Conservation (phyloP, 2,113 vertebrate genomes). For the Forbesichthys papilliferus region DNA sequence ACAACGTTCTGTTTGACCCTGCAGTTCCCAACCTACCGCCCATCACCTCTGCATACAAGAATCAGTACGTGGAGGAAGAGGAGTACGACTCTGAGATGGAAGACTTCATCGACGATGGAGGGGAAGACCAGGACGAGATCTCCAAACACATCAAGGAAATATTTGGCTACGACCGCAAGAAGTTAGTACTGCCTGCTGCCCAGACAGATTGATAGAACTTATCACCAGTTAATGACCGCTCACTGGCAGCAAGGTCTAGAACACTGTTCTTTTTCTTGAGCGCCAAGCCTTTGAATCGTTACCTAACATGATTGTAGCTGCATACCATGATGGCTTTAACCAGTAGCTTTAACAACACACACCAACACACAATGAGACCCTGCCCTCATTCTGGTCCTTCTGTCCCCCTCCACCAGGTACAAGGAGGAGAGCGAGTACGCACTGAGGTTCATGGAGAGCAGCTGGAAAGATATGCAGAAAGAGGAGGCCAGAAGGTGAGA, state of each 20-base stretch:
- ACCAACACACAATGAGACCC: background rate
- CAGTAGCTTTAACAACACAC: no score
- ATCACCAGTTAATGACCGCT: no score
- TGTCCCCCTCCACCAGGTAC: constrained; percentile 76
- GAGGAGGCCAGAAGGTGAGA: constrained; percentile 94
- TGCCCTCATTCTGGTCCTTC: background rate
- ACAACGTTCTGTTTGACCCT: background rate
- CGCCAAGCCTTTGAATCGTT: no score
- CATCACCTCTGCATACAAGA: constrained; percentile 80
- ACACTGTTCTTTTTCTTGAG: no score
- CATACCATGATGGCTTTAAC: no score
- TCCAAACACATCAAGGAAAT: constrained; percentile 96
- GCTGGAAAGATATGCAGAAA: constrained; percentile 94
- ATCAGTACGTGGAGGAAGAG: constrained; percentile 84
- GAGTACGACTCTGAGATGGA: constrained; percentile 98
- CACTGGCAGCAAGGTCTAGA: no score
- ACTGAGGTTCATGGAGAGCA: constrained; percentile 97
- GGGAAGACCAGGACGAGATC: constrained; percentile 88
- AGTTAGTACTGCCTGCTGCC: constrained; percentile 65
- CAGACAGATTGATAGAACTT: no score
- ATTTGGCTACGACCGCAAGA: constrained; percentile 92
- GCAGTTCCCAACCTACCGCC: constrained; percentile 77
- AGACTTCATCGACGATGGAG: constrained; percentile 95
- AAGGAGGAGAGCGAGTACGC: constrained; percentile 98
- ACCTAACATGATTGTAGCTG: no score